phyloP scores from a whole-genome alignment of 2,797 vertebrate species.

The Pagetopsis macropterus region DNA sequence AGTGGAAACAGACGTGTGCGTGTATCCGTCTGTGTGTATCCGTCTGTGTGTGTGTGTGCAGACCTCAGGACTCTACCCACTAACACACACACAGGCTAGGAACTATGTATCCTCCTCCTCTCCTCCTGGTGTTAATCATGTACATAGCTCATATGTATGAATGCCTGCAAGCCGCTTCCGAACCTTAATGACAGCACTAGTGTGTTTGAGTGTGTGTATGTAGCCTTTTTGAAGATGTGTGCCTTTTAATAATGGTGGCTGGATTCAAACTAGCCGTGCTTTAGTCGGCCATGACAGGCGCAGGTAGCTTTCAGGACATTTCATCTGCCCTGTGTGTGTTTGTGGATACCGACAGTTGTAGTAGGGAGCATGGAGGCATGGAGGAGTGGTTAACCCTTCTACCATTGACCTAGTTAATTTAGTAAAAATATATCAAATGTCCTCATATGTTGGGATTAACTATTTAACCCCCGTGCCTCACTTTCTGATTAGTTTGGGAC shows the following conservation, averaged over 20 bases:
- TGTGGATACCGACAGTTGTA: neutral
- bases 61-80: slow-evolving; percentile 52
- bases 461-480: neutral
- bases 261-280: slow-evolving; percentile 45
- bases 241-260: slow-evolving; percentile 44
- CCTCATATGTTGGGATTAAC: neutral
- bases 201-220: slow-evolving; percentile 26
- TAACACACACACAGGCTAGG: slow-evolving; percentile 47
- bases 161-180: slow-evolving; percentile 87
- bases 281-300: slow-evolving; percentile 25
- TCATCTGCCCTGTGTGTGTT: neutral
- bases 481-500: too few relatives aligned
- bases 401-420: neutral
- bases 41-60: slow-evolving; percentile 36
- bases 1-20: slow-evolving; percentile 4
- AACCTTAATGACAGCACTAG: slow-evolving; percentile 93
- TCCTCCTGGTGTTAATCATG: slow-evolving; percentile 83
- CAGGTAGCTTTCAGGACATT: neutral
- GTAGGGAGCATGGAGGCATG: neutral
- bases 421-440: neutral
- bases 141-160: slow-evolving; percentile 86
- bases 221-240: slow-evolving; percentile 51
- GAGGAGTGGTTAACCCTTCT: neutral
- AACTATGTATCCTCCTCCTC: slow-evolving; percentile 25
- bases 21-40: slow-evolving; percentile 10